phyloP scores from a whole-genome alignment of 1,140 invertebrate genomes.

The Meteorus sp. region DNA sequence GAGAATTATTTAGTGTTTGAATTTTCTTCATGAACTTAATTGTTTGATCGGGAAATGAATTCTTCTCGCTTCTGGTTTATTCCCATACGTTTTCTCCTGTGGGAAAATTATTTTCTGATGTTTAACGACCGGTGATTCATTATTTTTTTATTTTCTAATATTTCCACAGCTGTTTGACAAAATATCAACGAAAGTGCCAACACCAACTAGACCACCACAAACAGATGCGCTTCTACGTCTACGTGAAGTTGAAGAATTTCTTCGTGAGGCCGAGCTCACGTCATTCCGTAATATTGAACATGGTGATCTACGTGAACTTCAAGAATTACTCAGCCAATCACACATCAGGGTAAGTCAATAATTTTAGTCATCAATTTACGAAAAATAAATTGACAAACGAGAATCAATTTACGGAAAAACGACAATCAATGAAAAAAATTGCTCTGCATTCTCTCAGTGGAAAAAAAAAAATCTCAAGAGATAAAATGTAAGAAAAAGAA shows the following conservation, averaged over 20 bases:
- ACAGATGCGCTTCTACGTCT: slow-evolving; percentile 78
- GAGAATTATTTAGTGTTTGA: too few species aligned
- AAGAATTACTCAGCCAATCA: slow-evolving; percentile 76
- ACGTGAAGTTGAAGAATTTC: slow-evolving; percentile 73
- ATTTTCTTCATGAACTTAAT: too few species aligned
- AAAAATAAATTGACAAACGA: too few species aligned
- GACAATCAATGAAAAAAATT: not conserved
- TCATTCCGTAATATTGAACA: slow-evolving; percentile 57
- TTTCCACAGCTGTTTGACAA: slow-evolving; percentile 78
- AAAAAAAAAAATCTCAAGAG: too few species aligned
- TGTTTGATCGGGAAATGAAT: too few species aligned
- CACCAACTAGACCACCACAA: slow-evolving; percentile 72
- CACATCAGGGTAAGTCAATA: slow-evolving; percentile 80
- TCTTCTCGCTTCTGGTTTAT: too few species aligned
- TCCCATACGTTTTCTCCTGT: too few species aligned
- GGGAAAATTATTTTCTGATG: too few species aligned
- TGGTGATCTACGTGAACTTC: slow-evolving; percentile 82
- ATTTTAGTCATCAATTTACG: not conserved
- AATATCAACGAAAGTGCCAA: slow-evolving; percentile 76
- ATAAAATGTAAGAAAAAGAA: too few species aligned
- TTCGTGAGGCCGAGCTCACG: slow-evolving; percentile 63
- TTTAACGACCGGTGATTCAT: not conserved
- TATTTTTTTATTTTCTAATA: slow-evolving; percentile 5
- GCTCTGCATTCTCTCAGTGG: too few species aligned
- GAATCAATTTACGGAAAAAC: too few species aligned